phyloP scores from a whole-genome alignment of 1,140 invertebrate species.

The Drosophila aff. region DNA sequence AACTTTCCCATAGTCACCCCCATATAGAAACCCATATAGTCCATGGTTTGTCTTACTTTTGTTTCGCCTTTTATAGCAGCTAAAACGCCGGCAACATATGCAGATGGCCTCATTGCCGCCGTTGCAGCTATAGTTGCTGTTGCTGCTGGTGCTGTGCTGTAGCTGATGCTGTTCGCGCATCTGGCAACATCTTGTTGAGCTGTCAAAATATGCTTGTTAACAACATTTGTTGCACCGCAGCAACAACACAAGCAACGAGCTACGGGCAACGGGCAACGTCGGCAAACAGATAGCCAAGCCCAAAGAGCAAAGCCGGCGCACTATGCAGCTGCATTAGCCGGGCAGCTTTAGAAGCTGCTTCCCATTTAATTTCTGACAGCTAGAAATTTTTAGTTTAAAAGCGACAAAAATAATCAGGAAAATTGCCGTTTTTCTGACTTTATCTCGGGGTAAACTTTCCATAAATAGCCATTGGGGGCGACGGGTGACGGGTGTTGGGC shows the following conservation, averaged over 20 bases:
- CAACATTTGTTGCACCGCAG: constrained; percentile 82
- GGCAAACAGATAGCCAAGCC: constrained; percentile 29
- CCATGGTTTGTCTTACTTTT: constrained; percentile 56
- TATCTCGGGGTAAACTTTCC: constrained; percentile 76
- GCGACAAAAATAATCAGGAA: constrained; percentile 79
- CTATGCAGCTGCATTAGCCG: constrained; percentile 67
- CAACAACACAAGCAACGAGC: constrained; percentile 41
- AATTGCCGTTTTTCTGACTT: constrained; percentile 69
- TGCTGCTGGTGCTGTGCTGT: constrained; percentile 26
- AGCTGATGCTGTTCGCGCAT: constrained; percentile 72
- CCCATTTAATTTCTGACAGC: constrained; percentile 81
- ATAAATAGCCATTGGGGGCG: constrained; percentile 65
- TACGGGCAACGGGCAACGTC: constrained; percentile 11
- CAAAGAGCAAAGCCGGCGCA: constrained; percentile 21
- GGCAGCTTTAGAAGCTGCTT: constrained; percentile 62
- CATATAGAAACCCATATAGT: constrained; percentile 37
- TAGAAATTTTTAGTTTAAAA: constrained; percentile 69
- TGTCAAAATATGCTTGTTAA: constrained; percentile 84
- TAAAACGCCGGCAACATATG: constrained; percentile 68
- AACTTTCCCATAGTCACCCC: constrained; percentile 55
- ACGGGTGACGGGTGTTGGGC: constrained; percentile 4
- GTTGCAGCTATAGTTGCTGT: constrained; percentile 20
- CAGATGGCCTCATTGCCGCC: constrained; percentile 56
- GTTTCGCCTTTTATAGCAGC: constrained; percentile 57
- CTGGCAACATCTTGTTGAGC: constrained; percentile 82